Conservation (phyloP, 2,888 invertebrate species). For the Cantharis nigra region DNA sequence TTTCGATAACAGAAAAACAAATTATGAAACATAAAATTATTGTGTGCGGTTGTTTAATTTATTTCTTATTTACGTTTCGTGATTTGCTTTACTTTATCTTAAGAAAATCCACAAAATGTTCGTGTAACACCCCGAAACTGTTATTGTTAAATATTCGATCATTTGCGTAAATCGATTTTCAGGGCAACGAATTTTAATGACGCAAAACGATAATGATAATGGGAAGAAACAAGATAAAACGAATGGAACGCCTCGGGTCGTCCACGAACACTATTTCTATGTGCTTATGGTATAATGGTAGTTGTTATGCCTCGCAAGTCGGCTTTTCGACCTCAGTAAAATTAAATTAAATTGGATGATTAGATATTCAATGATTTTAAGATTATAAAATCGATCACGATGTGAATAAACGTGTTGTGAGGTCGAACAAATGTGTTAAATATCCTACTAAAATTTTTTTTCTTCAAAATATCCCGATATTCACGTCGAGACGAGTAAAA, state of each 20-base stretch:
- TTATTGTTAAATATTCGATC: neutral
- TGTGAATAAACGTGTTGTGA: constrained; percentile 35
- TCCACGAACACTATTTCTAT: constrained; percentile 17
- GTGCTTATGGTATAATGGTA: constrained; percentile 12
- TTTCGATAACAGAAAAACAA: neutral
- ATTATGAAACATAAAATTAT: neutral
- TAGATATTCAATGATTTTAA: constrained; percentile 30
- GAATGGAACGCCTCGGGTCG: constrained; percentile 5
- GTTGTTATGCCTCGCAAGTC: constrained; percentile 18
- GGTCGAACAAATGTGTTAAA: constrained; percentile 25
- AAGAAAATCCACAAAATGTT: neutral
- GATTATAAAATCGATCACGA: constrained; percentile 30
- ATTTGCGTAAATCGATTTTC: neutral
- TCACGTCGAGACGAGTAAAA: neutral
- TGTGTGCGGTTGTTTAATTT: neutral
- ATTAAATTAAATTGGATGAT: constrained; percentile 35
- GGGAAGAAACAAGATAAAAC: neutral
- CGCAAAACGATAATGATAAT: neutral
- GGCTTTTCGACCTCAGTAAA: constrained; percentile 28
- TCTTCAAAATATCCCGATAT: neutral
- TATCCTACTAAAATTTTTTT: neutral
- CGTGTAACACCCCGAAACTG: neutral
- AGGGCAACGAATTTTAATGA: neutral
- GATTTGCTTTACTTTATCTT: neutral
- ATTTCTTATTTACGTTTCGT: neutral